Base-by-base conservation (phyloP, 2,888 invertebrate genomes). In the Aplocera efformata region DNA sequence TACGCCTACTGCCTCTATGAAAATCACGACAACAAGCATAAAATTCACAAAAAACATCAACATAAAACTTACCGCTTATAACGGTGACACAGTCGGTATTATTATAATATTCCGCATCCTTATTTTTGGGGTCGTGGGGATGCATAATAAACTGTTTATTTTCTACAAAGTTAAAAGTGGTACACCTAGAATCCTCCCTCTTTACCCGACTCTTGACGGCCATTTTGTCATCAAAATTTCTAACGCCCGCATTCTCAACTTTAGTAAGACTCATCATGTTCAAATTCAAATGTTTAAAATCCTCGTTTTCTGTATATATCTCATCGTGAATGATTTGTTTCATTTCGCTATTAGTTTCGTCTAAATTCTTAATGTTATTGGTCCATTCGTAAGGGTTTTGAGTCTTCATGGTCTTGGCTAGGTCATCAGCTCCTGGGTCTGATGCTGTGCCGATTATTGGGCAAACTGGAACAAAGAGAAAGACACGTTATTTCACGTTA, bases 391-490 rank as follows among this genome's bases (percentile, higher is more conserved):
- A 61, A 1, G 37, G 41, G 33, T 48, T 64, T 25, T 53, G 55
- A 40, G 46, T 55, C 46, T 46, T 53, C 44, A 36, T 41, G 37
- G 41, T 52, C 53, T 38, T 33, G 7, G 25, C 50, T 32, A 10
- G 63, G 46, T 22, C 58, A 81, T 77, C 80, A 78, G 74, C 77
- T 77, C 56, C 44, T 51, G 49, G 61, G 45, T 68, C 68, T 47
- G 67, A 67, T 29, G 69, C 56, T 43, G 64, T 68, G 55, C 75
- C 69, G 61, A 64, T 51, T 50, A 65, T 72, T 43, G 75, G 72
- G 65, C 65, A 79, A 63, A 73, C 85, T 85, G 81, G 0, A 85
- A 85, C 70, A 75, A 76, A 42, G 48, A 49, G 30, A 36, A 10
- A 10, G 11, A 5, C n/a, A 17, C 5, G 3, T 17, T 17, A n/a